These are phyloP conservation scores for Menidia beryllina DNA, from an alignment of 2,113 vertebrate genomes.

Conservation along the genomic window DNA sequence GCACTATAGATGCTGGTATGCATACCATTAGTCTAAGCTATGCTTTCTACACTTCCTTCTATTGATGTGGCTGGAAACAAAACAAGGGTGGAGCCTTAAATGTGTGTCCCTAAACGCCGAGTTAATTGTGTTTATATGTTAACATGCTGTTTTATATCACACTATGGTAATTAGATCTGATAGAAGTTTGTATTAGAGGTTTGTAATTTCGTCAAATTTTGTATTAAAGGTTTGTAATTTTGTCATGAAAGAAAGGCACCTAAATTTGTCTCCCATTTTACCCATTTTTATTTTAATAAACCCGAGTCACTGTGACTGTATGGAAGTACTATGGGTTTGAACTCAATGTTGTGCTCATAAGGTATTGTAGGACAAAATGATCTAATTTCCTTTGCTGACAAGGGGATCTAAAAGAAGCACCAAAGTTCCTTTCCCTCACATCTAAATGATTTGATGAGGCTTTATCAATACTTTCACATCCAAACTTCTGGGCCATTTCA, in stretches of 20 bases:
- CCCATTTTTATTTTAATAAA: not conserved
- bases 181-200: no score
- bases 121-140: no score
- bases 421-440: not conserved
- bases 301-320: no score
- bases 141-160: not conserved
- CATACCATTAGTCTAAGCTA: slow-evolving; percentile 44
- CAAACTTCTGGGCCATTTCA: not conserved
- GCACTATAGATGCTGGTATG: slow-evolving; percentile 42
- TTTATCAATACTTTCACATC: not conserved
- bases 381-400: not conserved
- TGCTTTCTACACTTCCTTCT: slow-evolving; percentile 47
- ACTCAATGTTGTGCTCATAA: not conserved
- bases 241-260: no score
- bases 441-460: not conserved
- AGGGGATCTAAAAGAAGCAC: not conserved
- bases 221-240: no score
- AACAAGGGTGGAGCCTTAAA: not conserved
- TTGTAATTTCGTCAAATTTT: no score
- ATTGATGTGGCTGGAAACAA: slow-evolving; percentile 51
- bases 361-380: not conserved
- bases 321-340: no score
- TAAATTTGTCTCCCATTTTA: not conserved
- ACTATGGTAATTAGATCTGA: not conserved
- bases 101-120: not conserved